Evolutionary conservation across 2,888 invertebrate species (phyloP), one percentile per base, ranked within the genome.

Genomic region (Brachynemurus nebulosus): DNA sequence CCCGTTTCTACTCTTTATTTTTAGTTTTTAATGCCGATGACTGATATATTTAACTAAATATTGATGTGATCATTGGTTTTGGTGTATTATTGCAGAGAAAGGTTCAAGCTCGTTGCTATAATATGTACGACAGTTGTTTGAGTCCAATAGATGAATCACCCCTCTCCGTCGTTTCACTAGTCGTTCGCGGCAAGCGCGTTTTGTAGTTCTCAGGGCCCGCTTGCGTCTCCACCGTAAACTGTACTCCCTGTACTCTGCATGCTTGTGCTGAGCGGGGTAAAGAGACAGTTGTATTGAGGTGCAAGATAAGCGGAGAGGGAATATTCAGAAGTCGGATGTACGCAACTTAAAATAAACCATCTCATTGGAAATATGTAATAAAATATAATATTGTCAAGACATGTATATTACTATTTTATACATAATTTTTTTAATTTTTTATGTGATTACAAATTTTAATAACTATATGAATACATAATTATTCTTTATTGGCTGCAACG

Each of bases 1-100:
- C n/a, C n/a, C n/a, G n/a, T n/a, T n/a, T n/a, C n/a, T n/a, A n/a
- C n/a, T n/a, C n/a, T n/a, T n/a, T n/a, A n/a, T n/a, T n/a, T n/a
- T n/a, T n/a, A n/a, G n/a, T n/a, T n/a, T n/a, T n/a, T n/a, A n/a
- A 30, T 30, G 30, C 30, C n/a, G 30, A 30, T 30, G 30, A 30
- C 30, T 30, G 30, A 30, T 30, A 30, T 30, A 30, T 30, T 30
- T 30, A 30, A 30, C 30, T 30, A 30, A 30, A 30, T 33, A 42
- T 42, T 42, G 42, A 42, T 42, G 44, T 44, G 44, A 44, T 44
- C 44, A 44, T 34, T 37, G 18, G 44, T 44, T 44, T 44, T 44
- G 37, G 44, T 42, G 42, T 44, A 44, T 44, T 44, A 44, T 44
- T 44, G 44, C 44, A 44, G 44, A 44, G 44, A 44, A 44, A 44